Conservation (phyloP, 2,113 vertebrate species). For the Indicator maculatus region DNA sequence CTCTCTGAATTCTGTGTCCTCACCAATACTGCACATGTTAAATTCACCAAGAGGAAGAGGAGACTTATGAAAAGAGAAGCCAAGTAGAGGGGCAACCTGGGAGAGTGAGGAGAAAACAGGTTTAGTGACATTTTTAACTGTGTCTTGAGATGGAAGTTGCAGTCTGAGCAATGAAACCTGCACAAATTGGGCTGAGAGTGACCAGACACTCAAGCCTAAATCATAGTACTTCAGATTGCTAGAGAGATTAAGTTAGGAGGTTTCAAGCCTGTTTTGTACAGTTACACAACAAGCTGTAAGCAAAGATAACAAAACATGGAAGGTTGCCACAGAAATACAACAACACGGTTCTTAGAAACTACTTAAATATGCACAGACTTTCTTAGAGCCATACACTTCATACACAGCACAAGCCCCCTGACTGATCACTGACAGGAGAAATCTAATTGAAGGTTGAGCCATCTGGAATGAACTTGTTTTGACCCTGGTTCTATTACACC, state of each 20-base stretch:
- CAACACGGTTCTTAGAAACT: neutral
- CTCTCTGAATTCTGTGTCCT: slow-evolving; percentile 83
- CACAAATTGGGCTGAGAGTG: neutral
- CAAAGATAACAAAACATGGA: slow-evolving; percentile 3
- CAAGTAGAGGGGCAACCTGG: slow-evolving; percentile 89
- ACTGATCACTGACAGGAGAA: neutral
- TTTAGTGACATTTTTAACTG: slow-evolving; percentile 37
- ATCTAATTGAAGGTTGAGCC: neutral
- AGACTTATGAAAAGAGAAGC: slow-evolving; percentile 89
- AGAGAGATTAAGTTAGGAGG: neutral
- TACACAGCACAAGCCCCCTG: neutral
- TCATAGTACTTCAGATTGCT: neutral
- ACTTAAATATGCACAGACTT: neutral
- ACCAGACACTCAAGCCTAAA: neutral
- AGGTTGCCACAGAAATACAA: neutral
- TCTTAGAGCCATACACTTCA: accelerated
- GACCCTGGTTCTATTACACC: neutral
- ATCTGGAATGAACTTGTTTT: neutral
- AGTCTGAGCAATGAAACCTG: neutral
- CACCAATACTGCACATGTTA: slow-evolving; percentile 92
- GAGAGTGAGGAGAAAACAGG: slow-evolving; percentile 32
- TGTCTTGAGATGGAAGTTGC: neutral
- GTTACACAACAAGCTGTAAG: slow-evolving; percentile 3
- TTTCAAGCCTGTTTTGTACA: slow-evolving; percentile 9
- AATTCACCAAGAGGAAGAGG: slow-evolving; percentile 91